phyloP scores from a whole-genome alignment of 2,113 vertebrate genomes.

The Bombycilla garrulus region DNA sequence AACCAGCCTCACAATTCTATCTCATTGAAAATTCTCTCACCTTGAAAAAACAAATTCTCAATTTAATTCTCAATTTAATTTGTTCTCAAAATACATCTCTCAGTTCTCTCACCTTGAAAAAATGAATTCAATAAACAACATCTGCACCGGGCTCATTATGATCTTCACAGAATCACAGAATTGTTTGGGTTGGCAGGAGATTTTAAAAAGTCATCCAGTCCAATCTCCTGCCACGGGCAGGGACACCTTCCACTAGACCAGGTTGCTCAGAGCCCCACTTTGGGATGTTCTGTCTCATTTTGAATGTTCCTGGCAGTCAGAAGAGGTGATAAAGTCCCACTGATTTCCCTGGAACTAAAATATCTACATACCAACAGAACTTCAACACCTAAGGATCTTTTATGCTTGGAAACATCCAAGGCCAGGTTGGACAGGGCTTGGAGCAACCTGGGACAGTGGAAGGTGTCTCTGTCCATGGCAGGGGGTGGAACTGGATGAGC shows the following conservation, averaged over 20 bases:
- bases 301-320: not conserved
- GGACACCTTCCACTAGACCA: not conserved
- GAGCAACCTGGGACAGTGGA: not conserved
- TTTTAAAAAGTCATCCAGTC: not conserved
- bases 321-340: not conserved
- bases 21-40: no score
- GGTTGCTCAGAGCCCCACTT: not conserved
- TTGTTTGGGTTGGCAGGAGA: not conserved
- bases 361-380: not conserved
- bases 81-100: no score
- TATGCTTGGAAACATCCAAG: not conserved
- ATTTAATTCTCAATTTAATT: no score
- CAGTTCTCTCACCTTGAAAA: not conserved
- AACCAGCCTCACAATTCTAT: not conserved
- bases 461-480: not conserved
- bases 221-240: not conserved
- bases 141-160: rapidly evolving
- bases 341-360: not conserved
- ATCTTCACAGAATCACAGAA: not conserved
- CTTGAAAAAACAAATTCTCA: not conserved
- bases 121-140: not conserved
- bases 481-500: not conserved
- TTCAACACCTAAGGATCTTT: not conserved
- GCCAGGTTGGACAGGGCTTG: not conserved
- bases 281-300: not conserved